Conservation (phyloP, 2,113 vertebrate species). For the Tursiops truncatus region DNA sequence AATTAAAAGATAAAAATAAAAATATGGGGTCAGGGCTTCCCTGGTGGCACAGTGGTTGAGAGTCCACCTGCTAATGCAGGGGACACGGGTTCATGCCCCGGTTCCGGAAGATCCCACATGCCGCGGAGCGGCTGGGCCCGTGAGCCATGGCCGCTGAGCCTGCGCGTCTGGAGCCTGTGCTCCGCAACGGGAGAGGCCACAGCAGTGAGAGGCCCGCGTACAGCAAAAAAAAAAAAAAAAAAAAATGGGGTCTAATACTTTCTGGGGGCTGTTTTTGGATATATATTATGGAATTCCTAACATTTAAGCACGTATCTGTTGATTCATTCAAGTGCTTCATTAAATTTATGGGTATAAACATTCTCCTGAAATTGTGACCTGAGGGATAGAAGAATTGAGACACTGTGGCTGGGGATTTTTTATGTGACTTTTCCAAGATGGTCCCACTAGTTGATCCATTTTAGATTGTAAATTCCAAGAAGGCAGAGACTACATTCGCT, state of each 20-base stretch:
- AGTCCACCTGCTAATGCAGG: too few species aligned
- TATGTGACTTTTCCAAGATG: not conserved
- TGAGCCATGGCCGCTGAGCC: too few species aligned
- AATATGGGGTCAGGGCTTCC: too few species aligned
- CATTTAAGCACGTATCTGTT: not conserved
- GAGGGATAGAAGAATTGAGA: not conserved
- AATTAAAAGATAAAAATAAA: not conserved
- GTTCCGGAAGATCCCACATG: too few species aligned
- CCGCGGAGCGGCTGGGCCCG: too few species aligned
- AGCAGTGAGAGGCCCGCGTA: too few species aligned
- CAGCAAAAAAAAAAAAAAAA: too few species aligned
- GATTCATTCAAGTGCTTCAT: not conserved
- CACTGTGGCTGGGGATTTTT: not conserved
- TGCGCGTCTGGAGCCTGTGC: too few species aligned
- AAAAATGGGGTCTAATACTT: not conserved
- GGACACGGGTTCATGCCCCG: too few species aligned
- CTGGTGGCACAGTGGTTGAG: too few species aligned
- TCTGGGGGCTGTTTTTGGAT: not conserved
- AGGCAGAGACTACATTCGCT: not conserved
- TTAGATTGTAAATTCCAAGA: not conserved
- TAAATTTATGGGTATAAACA: not conserved
- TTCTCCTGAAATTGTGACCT: conserved; percentile 16
- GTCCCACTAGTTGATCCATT: not conserved
- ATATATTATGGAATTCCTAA: not conserved
- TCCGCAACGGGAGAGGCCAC: too few species aligned